A percentile compares a stretch with the other conserved stretches of the same genome.
Evolutionary conservation across 2,113 vertebrate species (phyloP).

Genomic region (Sinocyclocheilus rhinocerous): DNA sequence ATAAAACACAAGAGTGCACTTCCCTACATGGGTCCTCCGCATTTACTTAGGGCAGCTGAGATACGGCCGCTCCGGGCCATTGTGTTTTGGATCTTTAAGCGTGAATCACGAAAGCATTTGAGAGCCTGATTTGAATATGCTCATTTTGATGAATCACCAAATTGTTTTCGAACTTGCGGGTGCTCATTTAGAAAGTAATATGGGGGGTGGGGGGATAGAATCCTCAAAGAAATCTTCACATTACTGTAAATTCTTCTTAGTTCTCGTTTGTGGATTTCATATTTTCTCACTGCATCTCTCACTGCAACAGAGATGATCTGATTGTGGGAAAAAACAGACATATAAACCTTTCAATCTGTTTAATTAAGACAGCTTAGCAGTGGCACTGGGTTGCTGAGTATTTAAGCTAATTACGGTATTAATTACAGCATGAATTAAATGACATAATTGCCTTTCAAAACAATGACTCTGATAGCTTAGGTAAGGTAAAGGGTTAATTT

Average conservation of each 20-base stretch:
- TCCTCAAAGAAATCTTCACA: constrained; percentile 3
- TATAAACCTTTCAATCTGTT: constrained; percentile 76
- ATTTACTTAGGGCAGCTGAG: constrained; percentile 68
- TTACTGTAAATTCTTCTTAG: background rate
- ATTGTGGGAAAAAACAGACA: constrained; percentile 67
- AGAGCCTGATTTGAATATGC: constrained; percentile 23
- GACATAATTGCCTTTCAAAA: constrained; percentile 83
- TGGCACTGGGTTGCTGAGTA: constrained; percentile 77
- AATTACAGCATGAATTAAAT: constrained; percentile 84
- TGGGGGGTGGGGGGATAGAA: background rate
- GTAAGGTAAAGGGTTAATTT: constrained; percentile 93
- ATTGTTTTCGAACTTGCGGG: background rate
- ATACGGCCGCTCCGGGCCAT: constrained; percentile 67
- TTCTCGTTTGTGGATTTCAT: constrained; percentile 15
- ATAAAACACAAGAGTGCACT: constrained; percentile 69
- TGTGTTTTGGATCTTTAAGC: constrained; percentile 53
- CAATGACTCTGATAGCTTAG: constrained; percentile 74
- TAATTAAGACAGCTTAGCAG: constrained; percentile 80
- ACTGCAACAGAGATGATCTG: constrained; percentile 48
- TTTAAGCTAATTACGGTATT: constrained; percentile 84
- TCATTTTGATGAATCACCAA: constrained; percentile 28
- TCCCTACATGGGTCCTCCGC: constrained; percentile 61
- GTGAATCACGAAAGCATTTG: constrained; percentile 52
- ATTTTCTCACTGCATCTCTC: background rate
- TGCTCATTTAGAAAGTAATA: background rate